Evolutionary conservation across 2,113 vertebrate genomes (phyloP), one percentile per base, ranked within the genome.

Genomic region (Tylochromis polylepis): DNA sequence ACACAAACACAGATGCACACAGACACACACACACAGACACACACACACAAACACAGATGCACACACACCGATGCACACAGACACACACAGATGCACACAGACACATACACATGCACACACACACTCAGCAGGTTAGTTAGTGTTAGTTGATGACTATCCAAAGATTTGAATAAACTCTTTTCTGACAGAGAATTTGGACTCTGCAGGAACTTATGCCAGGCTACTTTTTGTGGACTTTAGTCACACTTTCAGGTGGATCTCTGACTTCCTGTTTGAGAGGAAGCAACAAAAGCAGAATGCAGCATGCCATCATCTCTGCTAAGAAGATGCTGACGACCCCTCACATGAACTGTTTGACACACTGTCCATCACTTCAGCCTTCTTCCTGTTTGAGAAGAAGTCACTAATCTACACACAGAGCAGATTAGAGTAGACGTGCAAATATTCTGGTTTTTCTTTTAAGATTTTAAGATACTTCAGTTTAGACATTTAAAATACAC

Each of bases 401-500:
- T 34, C 59, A 62, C 59, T 62, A 29, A 62, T 62, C 18, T 62
- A 62, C 31, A 62, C 59, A 3, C 20, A 62, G 59, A 62, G 59
- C 59, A 7, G 31, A 36, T 1, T n/a, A n/a, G 20, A 62, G 31
- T n/a, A 36, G 18, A 36, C 31, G 11, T 36, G 31, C 31, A 62
- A 36, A 62, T n/a, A 7, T 11, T 62, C 31, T 62, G 31, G 29
- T 62, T 36, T 62, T 62, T 36, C 5, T 62, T 62, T 36, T 62
- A 18, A n/a, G 36, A 36, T 31, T 36, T 36, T 36, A n/a, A 36
- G 18, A 62, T 62, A n/a, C 31, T 10, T 2, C 10, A 62, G 31
- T 62, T 62, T 36, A 62, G 18, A 62, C 31, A n/a, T 62, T 62
- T 62, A 62, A 62, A 12, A n/a, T n/a, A n/a, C n/a, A n/a, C n/a